Conservation (phyloP, 2,797 vertebrate species). For the Sebastes alutus region DNA sequence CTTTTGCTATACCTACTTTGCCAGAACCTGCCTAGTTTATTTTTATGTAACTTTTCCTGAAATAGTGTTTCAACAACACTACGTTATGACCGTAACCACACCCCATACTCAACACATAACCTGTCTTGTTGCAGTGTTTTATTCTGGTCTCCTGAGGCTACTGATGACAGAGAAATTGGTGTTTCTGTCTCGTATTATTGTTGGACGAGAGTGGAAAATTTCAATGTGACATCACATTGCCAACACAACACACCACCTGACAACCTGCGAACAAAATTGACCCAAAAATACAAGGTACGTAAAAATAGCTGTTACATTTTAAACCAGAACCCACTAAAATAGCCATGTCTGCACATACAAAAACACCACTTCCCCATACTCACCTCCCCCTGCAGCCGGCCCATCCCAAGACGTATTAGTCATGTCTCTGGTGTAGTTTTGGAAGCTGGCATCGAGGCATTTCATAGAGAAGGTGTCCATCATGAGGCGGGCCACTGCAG, state of each 20-base stretch:
- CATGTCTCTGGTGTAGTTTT: conserved; percentile 70
- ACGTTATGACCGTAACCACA: not conserved
- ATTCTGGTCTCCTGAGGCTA: not conserved
- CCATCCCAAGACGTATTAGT: conserved; percentile 76
- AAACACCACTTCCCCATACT: conserved; percentile 17
- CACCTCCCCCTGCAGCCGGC: conserved; percentile 73
- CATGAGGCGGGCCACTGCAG: conserved; percentile 59
- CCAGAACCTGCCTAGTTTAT: not conserved
- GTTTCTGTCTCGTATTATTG: not conserved
- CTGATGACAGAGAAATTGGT: not conserved
- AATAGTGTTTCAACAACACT: not conserved
- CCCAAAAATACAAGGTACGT: not conserved
- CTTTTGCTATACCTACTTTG: not conserved
- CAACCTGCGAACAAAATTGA: not conserved
- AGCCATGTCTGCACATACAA: not conserved
- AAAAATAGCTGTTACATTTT: not conserved
- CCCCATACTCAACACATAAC: not conserved
- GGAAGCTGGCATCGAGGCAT: conserved; percentile 70
- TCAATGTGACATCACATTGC: not conserved
- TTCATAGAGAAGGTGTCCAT: conserved; percentile 54
- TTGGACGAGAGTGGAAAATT: conserved; percentile 5
- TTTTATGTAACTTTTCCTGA: not conserved
- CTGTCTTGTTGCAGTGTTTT: not conserved
- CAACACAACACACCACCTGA: not conserved
- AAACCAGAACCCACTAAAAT: conserved; percentile 1